Evolutionary conservation across 2,113 vertebrate species (phyloP).

Genomic region (Dasyornis broadbenti): DNA sequence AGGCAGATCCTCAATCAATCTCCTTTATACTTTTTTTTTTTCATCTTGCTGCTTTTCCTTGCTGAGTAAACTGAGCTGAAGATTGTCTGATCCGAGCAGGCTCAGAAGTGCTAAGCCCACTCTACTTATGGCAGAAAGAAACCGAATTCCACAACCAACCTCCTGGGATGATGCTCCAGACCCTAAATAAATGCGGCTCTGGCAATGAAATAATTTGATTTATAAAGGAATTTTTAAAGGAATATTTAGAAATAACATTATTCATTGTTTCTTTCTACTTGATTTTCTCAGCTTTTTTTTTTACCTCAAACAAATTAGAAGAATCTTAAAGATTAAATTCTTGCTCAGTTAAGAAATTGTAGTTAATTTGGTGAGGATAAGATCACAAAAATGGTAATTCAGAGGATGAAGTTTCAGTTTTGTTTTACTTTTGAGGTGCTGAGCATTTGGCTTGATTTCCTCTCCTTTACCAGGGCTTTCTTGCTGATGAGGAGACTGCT

Average conservation of each 20-base stretch:
- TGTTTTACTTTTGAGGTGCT: neutral
- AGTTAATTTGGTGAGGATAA: neutral
- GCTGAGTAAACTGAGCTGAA: neutral
- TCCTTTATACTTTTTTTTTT: neutral
- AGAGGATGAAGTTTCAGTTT: neutral
- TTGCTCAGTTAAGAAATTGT: neutral
- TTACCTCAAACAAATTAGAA: neutral
- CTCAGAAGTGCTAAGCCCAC: neutral
- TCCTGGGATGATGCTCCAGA: neutral
- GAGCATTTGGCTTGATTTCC: neutral
- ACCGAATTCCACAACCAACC: neutral
- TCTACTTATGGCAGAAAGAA: neutral
- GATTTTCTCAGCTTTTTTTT: neutral
- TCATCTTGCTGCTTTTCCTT: neutral
- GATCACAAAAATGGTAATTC: neutral
- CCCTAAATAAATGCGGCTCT: neutral
- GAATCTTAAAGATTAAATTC: neutral
- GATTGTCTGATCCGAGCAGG: neutral
- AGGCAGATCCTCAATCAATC: neutral
- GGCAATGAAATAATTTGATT: neutral
- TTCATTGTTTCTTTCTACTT: neutral
- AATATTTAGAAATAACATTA: neutral
- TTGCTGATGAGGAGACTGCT: neutral
- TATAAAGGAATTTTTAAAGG: neutral
- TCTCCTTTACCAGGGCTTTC: neutral